These are phyloP conservation scores for Papilio elwesi DNA, from an alignment of 2,888 invertebrate species.

Conservation along the genomic window DNA sequence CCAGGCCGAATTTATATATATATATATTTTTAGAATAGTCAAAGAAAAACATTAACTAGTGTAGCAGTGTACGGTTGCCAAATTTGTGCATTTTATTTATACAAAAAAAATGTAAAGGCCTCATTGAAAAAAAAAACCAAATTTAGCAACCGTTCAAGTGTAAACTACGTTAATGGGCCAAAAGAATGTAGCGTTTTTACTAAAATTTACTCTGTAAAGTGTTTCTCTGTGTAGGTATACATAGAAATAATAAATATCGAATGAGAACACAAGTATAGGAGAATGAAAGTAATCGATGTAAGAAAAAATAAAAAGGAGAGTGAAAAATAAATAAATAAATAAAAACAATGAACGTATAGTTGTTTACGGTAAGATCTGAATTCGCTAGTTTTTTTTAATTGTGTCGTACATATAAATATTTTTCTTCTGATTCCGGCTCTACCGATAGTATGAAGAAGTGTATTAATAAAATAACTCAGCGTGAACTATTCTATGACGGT, in stretches of 20 bases:
- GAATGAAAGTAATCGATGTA: conserved; percentile 61
- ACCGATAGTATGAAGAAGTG: conserved; percentile 68
- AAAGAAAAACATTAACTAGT: conserved; percentile 68
- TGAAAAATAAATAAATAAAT: conserved; percentile 54
- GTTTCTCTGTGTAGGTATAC: conserved; percentile 83
- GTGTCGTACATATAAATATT: conserved; percentile 56
- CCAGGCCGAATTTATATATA: conserved; percentile 64
- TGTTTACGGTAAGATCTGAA: conserved; percentile 60
- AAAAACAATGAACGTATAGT: conserved; percentile 50
- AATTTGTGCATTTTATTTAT: conserved; percentile 50
- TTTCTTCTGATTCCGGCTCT: conserved; percentile 62
- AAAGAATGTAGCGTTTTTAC: conserved; percentile 77
- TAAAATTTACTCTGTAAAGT: conserved; percentile 77
- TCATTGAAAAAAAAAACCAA: conserved; percentile 40
- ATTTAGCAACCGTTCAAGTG: conserved; percentile 75
- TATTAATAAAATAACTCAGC: conserved; percentile 64
- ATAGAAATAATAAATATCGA: conserved; percentile 60
- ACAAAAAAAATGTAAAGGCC: conserved; percentile 6
- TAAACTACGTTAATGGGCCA: conserved; percentile 77
- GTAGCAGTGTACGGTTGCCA: conserved; percentile 72
- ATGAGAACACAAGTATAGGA: conserved; percentile 77
- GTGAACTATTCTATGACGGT: conserved; percentile 67
- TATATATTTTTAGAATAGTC: conserved; percentile 61
- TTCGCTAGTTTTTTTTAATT: conserved; percentile 56
- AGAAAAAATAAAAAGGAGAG: conserved; percentile 54